phyloP scores from a whole-genome alignment of 1,140 invertebrate genomes.

The Venturia canescens region DNA sequence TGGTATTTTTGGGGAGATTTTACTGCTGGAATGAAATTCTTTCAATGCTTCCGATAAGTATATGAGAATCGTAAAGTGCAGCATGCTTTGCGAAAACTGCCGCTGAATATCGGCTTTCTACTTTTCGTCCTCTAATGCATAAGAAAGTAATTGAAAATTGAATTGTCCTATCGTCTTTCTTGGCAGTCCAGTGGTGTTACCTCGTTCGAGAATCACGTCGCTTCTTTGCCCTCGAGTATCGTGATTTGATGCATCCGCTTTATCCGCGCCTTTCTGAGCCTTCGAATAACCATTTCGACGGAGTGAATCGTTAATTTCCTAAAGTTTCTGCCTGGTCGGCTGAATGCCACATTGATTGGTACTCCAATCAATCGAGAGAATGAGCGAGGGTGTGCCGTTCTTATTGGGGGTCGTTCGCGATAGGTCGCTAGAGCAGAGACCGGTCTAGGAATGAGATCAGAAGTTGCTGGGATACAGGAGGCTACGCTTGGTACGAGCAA shows the following conservation, averaged over 20 bases:
- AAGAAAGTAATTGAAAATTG: conserved; percentile 72
- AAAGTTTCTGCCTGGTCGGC: conserved; percentile 73
- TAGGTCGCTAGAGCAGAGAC: conserved; percentile 34
- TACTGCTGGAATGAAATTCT: conserved; percentile 4
- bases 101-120: background rate
- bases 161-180: conserved; percentile 70
- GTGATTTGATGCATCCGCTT: conserved; percentile 45
- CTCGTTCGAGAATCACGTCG: conserved; percentile 42
- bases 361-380: conserved; percentile 73
- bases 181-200: conserved; percentile 50
- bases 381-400: conserved; percentile 62
- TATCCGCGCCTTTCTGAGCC: conserved; percentile 67
- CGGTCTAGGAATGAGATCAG: conserved; percentile 40
- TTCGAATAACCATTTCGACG: conserved; percentile 74
- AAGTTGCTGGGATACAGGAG: conserved; percentile 27
- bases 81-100: conserved; percentile 7
- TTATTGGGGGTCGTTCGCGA: conserved; percentile 46
- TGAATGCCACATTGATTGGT: conserved; percentile 77
- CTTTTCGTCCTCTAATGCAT: background rate
- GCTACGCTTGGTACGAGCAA: conserved; percentile 30
- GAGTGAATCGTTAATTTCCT: conserved; percentile 77
- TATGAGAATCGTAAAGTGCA: background rate
- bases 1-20: conserved; percentile 31
- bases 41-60: conserved; percentile 13
- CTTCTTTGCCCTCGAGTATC: conserved; percentile 42